Evolutionary conservation across 2,888 invertebrate genomes (phyloP), one percentile per base, ranked within the genome.

Genomic region (Pseudococcus viburni): DNA sequence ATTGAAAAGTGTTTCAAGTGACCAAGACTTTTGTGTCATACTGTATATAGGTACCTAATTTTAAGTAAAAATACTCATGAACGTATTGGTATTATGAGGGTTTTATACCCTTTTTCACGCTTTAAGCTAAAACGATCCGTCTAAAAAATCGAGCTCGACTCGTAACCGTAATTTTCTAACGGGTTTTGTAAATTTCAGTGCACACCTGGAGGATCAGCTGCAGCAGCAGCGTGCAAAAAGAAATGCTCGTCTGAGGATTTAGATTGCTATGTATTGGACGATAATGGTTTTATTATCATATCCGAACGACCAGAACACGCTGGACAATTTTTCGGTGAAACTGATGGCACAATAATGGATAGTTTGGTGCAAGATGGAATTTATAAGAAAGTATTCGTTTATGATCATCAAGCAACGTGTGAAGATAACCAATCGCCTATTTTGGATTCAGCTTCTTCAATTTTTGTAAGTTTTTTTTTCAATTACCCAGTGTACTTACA

Each of bases 331-430:
- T 98, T 98, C 91, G 98, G 98, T 0, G 97, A 97, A 92, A 96
- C 98, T 73, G 98, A 98, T 91, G 97, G 97, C 26, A 97, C 97
- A 17, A 97, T 98, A 89, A 97, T 98, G 97, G 97, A 97, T 92
- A 96, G 97, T 0, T 92, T 97, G 87, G 97, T 98, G 0, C 96
- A 97, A 91, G 97, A 97, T 91, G 94, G 96, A 89, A 97, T 98
- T 91, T 98, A 97, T 92, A 96, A 96, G 91, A 96, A 96, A 91
- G 95, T 98, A 1, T 94, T 95, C 0, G 95, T 97, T 0, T 96
- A 96, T 90, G 97, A 98, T 91, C 97, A 97, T 91, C 98, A 98
- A 92, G 97, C 97, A 0, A 94, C 96, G 68, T 98, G 97, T 91
- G 91, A 91, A 33, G 92, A 92, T 89, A 90, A 90, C 19, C 90